These are phyloP conservation scores for Cryptosula pallasiana DNA, from an alignment of 2,888 invertebrate genomes.

Conservation along the genomic window DNA sequence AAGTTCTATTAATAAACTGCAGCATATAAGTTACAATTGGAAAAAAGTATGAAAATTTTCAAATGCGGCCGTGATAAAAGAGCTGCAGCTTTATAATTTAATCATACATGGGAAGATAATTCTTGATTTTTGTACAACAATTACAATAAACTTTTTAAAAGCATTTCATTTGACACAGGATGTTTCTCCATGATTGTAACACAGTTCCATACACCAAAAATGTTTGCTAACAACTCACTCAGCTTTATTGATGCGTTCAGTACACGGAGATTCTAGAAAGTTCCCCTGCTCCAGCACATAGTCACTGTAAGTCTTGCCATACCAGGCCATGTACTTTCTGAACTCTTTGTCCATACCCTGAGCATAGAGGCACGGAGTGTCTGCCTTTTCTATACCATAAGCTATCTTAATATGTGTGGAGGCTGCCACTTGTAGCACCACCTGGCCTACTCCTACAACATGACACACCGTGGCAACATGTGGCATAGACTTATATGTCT, in stretches of 20 bases:
- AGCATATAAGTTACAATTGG: too few species aligned
- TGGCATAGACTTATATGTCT: too few species aligned
- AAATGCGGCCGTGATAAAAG: too few species aligned
- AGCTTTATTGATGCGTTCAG: conserved; percentile 83
- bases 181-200: neutral
- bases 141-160: conserved; percentile 14
- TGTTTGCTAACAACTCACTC: conserved; percentile 53
- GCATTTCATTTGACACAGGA: conserved; percentile 22
- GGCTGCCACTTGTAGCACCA: conserved; percentile 96
- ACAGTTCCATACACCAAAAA: neutral
- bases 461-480: neutral
- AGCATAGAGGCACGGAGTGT: conserved; percentile 91
- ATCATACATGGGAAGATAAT: too few species aligned
- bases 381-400: conserved; percentile 93
- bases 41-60: too few species aligned
- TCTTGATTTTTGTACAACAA: neutral
- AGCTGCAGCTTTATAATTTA: too few species aligned
- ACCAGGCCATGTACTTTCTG: conserved; percentile 95
- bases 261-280: conserved; percentile 81
- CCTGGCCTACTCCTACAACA: conserved; percentile 82
- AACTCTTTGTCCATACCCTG: conserved; percentile 85
- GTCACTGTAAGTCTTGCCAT: conserved; percentile 81
- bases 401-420: conserved; percentile 86
- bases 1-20: too few species aligned
- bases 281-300: conserved; percentile 76